Percentiles rank a stretch among this genome's conserved stretches.
Evolutionary conservation across 2,888 invertebrate species (phyloP).

Genomic region (Calameuta idolon): DNA sequence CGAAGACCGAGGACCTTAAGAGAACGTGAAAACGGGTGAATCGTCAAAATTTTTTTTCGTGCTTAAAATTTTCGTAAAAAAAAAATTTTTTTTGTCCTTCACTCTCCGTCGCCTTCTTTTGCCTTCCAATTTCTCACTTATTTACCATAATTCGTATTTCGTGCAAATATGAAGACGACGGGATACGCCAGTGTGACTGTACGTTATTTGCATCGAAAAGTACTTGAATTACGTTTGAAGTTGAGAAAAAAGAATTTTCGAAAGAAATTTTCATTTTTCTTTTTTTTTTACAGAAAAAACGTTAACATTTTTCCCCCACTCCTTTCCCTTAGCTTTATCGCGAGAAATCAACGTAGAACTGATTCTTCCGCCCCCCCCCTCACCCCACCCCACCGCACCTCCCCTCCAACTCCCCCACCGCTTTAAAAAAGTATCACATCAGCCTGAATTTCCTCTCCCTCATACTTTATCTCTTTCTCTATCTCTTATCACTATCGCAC

Average conservation of each 20-base stretch:
- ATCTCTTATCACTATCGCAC: too few species aligned
- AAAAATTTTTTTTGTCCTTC: neutral
- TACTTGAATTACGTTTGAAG: neutral
- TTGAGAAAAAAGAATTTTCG: neutral
- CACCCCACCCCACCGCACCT: too few species aligned
- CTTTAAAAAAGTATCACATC: neutral
- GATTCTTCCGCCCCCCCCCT: neutral
- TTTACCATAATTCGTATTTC: neutral
- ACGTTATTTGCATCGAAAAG: neutral
- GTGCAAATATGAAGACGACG: neutral
- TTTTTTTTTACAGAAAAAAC: neutral
- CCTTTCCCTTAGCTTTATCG: accelerated
- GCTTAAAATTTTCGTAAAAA: neutral
- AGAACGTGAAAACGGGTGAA: neutral
- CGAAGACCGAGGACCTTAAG: neutral
- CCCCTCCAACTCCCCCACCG: too few species aligned
- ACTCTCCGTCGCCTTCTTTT: neutral
- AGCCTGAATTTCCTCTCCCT: neutral
- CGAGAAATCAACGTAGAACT: neutral
- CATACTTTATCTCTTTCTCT: neutral
- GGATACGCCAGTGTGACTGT: neutral
- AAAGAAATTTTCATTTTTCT: neutral
- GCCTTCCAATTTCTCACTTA: neutral
- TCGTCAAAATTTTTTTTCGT: too few species aligned
- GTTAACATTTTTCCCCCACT: neutral